Evolutionary conservation across 2,888 invertebrate species (phyloP).

Genomic region (Ormyrus pomaceus): DNA sequence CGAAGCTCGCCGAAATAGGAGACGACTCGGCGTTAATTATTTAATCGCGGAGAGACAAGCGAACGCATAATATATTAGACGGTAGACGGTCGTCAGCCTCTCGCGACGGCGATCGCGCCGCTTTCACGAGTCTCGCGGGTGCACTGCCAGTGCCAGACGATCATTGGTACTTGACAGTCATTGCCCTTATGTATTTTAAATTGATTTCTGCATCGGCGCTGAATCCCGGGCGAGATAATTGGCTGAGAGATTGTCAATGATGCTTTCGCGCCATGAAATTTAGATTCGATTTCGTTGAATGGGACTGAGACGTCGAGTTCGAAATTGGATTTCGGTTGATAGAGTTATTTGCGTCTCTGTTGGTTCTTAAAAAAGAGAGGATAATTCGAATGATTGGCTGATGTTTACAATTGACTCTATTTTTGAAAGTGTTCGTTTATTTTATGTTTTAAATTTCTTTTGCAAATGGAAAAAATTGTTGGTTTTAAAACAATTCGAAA

Average conservation of each 20-base stretch:
- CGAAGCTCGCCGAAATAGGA: constrained; percentile 38
- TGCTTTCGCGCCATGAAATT: background rate
- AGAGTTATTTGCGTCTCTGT: constrained; percentile 27
- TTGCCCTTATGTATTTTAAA: constrained; percentile 48
- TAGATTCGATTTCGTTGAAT: constrained; percentile 23
- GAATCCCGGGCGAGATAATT: constrained; percentile 3
- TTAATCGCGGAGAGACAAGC: constrained; percentile 47
- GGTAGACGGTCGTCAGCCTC: constrained; percentile 38
- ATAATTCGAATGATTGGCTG: too few species aligned
- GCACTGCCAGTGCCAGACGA: background rate
- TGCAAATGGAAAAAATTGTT: too few species aligned
- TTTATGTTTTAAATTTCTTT: too few species aligned
- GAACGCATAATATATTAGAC: constrained; percentile 45
- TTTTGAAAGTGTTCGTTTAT: too few species aligned
- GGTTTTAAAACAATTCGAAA: too few species aligned
- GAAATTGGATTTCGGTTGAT: constrained; percentile 37
- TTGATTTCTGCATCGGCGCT: constrained; percentile 39
- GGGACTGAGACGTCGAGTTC: background rate
- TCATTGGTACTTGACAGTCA: constrained; percentile 46
- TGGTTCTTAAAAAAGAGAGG: too few species aligned
- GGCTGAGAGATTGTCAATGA: background rate
- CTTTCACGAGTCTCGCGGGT: constrained; percentile 36
- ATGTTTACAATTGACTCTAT: too few species aligned
- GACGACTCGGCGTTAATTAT: constrained; percentile 57
- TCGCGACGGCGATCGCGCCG: constrained; percentile 3